Evolutionary conservation across 2,113 vertebrate genomes (phyloP).

Genomic region (Pseudorhombus dupliciocellatus): DNA sequence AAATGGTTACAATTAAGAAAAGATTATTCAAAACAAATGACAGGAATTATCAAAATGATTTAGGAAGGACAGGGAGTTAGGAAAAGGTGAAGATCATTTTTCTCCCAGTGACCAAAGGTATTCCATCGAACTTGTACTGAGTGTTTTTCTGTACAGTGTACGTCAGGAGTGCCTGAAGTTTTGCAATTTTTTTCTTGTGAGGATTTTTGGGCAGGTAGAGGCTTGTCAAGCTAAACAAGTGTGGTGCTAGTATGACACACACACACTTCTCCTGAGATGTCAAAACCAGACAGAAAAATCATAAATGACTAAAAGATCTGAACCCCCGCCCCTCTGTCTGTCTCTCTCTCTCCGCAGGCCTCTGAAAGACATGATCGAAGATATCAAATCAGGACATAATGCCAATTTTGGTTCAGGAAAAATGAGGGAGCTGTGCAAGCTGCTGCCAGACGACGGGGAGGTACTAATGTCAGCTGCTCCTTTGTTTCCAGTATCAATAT

Average conservation of each 20-base stretch:
- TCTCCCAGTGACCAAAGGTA: background rate
- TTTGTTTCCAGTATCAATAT: background rate
- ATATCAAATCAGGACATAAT: constrained; percentile 74
- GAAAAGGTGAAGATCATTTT: background rate
- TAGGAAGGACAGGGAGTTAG: too few relatives aligned
- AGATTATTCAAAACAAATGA: too few relatives aligned
- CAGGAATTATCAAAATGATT: too few relatives aligned
- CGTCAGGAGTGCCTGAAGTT: background rate
- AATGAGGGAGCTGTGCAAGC: constrained; percentile 79
- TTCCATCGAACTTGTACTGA: background rate
- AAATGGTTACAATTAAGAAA: too few relatives aligned
- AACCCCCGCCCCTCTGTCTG: background rate
- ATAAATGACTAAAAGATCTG: background rate
- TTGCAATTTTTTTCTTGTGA: constrained; percentile 2
- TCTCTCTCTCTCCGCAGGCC: constrained; percentile 60
- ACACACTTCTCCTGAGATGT: background rate
- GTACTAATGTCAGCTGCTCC: constrained; percentile 48
- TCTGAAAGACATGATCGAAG: constrained; percentile 67
- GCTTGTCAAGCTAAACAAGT: constrained; percentile 32
- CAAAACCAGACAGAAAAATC: constrained; percentile 10
- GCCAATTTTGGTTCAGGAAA: constrained; percentile 78
- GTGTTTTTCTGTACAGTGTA: background rate
- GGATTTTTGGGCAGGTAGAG: constrained; percentile 42
- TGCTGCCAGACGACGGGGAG: constrained; percentile 84
- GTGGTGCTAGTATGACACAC: constrained; percentile 1